These are phyloP conservation scores for Luperina testacea DNA, from an alignment of 2,888 invertebrate genomes.

Conservation along the genomic window DNA sequence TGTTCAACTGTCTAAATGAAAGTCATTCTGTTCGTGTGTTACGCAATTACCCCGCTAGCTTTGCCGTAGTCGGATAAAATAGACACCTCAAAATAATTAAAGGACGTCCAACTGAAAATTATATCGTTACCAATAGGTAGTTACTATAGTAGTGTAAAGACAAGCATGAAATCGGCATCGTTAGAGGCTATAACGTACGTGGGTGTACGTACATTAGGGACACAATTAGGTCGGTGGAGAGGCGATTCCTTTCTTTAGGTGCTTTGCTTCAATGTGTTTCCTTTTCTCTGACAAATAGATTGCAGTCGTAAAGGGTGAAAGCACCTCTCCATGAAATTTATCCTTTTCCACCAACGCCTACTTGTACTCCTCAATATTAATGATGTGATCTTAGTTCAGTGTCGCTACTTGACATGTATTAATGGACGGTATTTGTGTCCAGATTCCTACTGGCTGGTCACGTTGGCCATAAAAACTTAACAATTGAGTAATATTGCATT, in stretches of 20 bases:
- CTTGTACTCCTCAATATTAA: conserved; percentile 88
- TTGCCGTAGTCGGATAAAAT: not conserved
- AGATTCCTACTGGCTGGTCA: conserved; percentile 78
- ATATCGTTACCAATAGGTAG: conserved; percentile 50
- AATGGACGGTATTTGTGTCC: conserved; percentile 86
- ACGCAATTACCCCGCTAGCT: not conserved
- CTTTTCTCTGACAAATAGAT: conserved; percentile 83
- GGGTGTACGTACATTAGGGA: conserved; percentile 60
- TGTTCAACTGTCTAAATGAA: not conserved
- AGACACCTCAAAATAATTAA: conserved; percentile 2
- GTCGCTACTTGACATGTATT: conserved; percentile 86
- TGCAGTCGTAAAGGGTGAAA: conserved; percentile 87
- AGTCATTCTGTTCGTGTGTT: not conserved
- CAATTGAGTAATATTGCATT: conserved; percentile 68
- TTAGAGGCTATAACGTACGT: conserved; percentile 65
- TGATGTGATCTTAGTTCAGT: conserved; percentile 89
- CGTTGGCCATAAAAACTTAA: conserved; percentile 66
- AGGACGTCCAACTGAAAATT: conserved; percentile 42
- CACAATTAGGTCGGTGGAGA: conserved; percentile 67
- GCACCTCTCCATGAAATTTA: conserved; percentile 85
- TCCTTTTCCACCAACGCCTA: conserved; percentile 85
- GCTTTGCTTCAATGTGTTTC: conserved; percentile 75
- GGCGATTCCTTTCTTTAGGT: conserved; percentile 71
- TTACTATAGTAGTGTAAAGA: conserved; percentile 60
- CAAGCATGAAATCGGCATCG: conserved; percentile 77